These are phyloP conservation scores for Meriones unguiculatus DNA, from an alignment of 2,113 vertebrate species.

Conservation along the genomic window DNA sequence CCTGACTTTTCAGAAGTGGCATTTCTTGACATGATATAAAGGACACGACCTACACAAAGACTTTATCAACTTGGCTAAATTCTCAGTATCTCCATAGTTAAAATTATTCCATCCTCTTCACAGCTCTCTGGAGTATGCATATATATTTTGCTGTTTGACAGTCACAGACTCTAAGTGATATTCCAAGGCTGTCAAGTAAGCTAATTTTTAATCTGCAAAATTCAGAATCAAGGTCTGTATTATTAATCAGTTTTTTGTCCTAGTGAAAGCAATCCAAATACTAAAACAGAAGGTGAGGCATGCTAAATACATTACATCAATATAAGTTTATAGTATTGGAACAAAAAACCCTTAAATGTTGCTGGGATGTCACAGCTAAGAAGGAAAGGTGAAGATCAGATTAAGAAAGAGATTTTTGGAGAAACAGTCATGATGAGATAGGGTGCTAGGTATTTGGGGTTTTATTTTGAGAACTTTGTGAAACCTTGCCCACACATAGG, in stretches of 20 bases:
- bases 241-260: not conserved
- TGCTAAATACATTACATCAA: not conserved
- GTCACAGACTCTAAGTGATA: not conserved
- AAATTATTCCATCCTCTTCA: not conserved
- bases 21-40: not conserved
- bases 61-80: not conserved
- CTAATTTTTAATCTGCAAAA: not conserved
- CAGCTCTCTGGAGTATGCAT: not conserved
- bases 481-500: not conserved
- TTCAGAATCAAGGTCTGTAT: not conserved
- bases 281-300: not conserved
- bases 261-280: not conserved
- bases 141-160: slow-evolving; percentile 1
- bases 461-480: not conserved
- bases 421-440: fast-evolving
- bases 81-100: not conserved
- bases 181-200: not conserved
- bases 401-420: not conserved
- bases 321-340: not conserved
- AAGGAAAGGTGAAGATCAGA: not conserved
- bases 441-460: not conserved
- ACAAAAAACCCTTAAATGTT: not conserved
- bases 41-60: not conserved
- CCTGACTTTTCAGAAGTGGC: not conserved
- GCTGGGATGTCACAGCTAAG: not conserved